Evolutionary conservation across 2,113 vertebrate genomes (phyloP).

Genomic region (Tricholaema leucomelas): DNA sequence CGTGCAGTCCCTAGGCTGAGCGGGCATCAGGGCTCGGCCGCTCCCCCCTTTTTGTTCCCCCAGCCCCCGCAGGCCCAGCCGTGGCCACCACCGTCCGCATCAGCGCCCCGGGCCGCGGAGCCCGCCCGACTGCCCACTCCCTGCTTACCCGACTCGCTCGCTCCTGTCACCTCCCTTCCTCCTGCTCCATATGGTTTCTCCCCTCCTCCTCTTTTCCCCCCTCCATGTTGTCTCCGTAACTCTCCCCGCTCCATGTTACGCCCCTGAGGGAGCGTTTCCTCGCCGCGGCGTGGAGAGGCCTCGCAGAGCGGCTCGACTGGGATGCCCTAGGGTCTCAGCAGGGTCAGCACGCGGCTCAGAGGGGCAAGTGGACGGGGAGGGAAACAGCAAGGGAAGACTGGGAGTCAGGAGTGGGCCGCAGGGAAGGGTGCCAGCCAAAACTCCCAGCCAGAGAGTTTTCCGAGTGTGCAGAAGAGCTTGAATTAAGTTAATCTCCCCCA

Average conservation of each 20-base stretch:
- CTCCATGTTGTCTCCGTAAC: background rate
- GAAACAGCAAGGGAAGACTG: background rate
- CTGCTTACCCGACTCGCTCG: background rate
- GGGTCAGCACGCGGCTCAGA: background rate
- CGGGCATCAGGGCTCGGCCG: background rate
- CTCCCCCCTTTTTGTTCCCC: background rate
- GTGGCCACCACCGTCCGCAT: background rate
- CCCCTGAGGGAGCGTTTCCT: background rate
- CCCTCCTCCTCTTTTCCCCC: slow-evolving; percentile 1
- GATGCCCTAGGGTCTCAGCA: background rate
- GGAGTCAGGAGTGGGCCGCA: background rate
- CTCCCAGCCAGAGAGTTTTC: background rate
- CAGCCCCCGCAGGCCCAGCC: background rate
- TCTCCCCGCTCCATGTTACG: background rate
- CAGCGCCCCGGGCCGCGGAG: background rate
- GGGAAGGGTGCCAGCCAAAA: background rate
- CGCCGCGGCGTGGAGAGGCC: background rate
- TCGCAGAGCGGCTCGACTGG: background rate
- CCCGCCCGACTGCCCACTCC: background rate
- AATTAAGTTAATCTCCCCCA: background rate
- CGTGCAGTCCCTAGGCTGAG: background rate
- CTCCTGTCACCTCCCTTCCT: background rate
- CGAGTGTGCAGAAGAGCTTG: background rate
- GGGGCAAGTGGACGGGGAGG: background rate
- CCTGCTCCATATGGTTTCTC: slow-evolving; percentile 14